phyloP scores from a whole-genome alignment of 2,888 invertebrate genomes.

The Tenthredo scrophulariae region DNA sequence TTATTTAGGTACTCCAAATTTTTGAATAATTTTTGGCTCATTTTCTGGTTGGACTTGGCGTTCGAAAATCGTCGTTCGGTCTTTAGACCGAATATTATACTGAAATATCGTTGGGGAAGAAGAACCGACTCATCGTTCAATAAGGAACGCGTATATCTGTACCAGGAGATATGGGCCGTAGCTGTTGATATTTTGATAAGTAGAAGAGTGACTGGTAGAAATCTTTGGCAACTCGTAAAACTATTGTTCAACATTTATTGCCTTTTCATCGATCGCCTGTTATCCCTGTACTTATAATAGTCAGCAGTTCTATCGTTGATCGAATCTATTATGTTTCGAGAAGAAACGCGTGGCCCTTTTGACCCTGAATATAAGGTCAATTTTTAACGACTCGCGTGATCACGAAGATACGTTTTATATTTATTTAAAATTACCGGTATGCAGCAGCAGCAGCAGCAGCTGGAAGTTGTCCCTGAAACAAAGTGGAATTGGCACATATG shows the following conservation, averaged over 20 bases:
- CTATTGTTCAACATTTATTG: constrained; percentile 1
- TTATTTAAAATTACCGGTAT: not conserved
- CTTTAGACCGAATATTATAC: not conserved
- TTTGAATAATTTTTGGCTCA: not conserved
- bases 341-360: not conserved
- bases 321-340: not conserved
- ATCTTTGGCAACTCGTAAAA: not conserved
- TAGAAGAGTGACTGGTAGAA: not conserved
- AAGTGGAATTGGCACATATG: constrained; percentile 1
- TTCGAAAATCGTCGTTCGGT: not conserved
- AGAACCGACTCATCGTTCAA: not conserved
- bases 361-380: constrained; percentile 5
- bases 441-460: not conserved
- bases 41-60: not conserved
- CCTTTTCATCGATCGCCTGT: not conserved
- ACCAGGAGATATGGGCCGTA: not conserved
- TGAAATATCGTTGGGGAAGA: not conserved
- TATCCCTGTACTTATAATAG: not conserved
- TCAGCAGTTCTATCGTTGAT: not conserved
- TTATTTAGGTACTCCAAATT: not conserved
- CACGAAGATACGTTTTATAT: not conserved
- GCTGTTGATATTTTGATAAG: not conserved
- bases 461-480: not conserved
- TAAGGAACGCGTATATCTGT: not conserved
- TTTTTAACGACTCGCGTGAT: not conserved